Percentiles rank a stretch among this genome's conserved stretches.
phyloP scores from a whole-genome alignment of 1,140 invertebrate genomes.

The Pemphigus obesinymphae region DNA sequence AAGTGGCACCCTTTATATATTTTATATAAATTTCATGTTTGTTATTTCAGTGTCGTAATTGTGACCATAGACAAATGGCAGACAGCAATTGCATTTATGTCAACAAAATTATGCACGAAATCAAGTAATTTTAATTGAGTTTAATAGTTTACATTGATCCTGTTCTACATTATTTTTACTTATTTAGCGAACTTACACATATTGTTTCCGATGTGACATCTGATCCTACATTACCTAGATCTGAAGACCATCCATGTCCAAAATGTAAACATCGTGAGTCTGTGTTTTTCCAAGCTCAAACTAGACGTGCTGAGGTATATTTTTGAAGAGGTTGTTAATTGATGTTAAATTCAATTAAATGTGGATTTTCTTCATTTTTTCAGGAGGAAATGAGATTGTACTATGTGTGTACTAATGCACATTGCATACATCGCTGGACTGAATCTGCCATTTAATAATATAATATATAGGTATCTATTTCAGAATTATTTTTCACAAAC shows the following conservation, averaged over 20 bases:
- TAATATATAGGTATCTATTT: no score
- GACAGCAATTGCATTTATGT: conserved; percentile 99
- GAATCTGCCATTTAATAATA: conserved; percentile 59
- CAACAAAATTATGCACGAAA: conserved; percentile 99
- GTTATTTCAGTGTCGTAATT: conserved; percentile 78
- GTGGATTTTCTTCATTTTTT: conserved; percentile 46
- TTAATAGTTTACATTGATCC: background rate
- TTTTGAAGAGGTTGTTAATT: background rate
- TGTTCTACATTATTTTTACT: background rate
- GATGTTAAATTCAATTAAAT: background rate
- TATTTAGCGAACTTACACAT: conserved; percentile 84
- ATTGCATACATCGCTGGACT: conserved; percentile 95
- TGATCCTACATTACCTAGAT: conserved; percentile 94
- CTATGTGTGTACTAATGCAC: conserved; percentile 92
- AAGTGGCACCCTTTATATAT: no score
- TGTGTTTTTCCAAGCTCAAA: conserved; percentile 92
- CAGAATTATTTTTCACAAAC: no score
- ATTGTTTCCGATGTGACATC: conserved; percentile 97
- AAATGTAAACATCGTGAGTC: conserved; percentile 90
- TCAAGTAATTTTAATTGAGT: conserved; percentile 64
- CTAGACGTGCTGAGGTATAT: conserved; percentile 77
- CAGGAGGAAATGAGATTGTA: conserved; percentile 98
- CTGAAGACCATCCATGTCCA: conserved; percentile 96
- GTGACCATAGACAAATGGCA: conserved; percentile 91
- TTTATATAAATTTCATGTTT: background rate